phyloP scores from a whole-genome alignment of 1,140 invertebrate species.

The Heliconius hermathena region DNA sequence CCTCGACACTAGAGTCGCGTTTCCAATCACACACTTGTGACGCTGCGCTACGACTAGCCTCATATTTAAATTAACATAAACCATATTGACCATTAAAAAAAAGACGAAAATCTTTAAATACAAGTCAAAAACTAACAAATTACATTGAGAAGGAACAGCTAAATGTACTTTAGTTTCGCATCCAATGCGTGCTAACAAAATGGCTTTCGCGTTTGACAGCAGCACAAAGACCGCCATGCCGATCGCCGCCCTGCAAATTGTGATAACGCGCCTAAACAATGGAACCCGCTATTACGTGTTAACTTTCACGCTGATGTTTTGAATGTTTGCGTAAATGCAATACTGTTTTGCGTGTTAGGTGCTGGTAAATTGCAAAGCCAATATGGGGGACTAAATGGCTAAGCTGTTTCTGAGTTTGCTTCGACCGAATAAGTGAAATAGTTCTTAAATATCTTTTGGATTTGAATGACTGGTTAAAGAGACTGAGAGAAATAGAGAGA shows the following conservation, averaged over 20 bases:
- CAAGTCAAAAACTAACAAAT: neutral
- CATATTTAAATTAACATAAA: no score
- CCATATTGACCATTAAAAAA: no score
- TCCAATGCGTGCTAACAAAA: conserved; percentile 43
- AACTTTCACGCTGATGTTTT: conserved; percentile 39
- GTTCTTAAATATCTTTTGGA: no score
- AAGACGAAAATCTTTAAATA: no score
- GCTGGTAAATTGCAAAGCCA: conserved; percentile 35
- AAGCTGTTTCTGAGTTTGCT: neutral
- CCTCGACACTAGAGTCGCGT: no score
- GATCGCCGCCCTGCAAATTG: conserved; percentile 47
- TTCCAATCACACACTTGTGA: no score
- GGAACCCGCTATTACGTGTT: conserved; percentile 35
- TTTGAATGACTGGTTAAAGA: no score
- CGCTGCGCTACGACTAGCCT: no score
- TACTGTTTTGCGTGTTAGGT: conserved; percentile 23
- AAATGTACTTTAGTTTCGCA: conserved; percentile 24
- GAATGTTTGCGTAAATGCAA: conserved; percentile 35
- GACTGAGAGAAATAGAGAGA: no score
- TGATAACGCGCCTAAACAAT: conserved; percentile 53
- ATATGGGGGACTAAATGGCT: conserved; percentile 15
- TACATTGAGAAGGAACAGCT: neutral
- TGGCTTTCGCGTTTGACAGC: conserved; percentile 48
- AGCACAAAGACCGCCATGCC: conserved; percentile 50
- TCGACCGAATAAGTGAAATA: neutral